Percentiles rank a stretch among this genome's conserved stretches.
Conservation (phyloP, 1,140 invertebrate genomes). For the Brevipalpus yothersi region DNA sequence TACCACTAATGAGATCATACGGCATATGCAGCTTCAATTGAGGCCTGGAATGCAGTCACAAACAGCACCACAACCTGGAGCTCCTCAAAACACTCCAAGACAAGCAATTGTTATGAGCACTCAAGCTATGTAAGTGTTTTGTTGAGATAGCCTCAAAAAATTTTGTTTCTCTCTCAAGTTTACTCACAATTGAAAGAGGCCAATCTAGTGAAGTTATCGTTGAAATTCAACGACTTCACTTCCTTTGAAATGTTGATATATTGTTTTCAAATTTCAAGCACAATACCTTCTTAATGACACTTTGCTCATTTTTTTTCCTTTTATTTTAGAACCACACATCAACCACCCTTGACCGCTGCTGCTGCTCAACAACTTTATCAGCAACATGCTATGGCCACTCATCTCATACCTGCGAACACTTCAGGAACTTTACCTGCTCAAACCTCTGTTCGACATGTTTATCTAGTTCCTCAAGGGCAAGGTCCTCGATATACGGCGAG, state of each 20-base stretch:
- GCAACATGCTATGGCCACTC: neutral
- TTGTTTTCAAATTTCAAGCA: too few relatives aligned
- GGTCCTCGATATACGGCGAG: neutral
- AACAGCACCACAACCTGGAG: neutral
- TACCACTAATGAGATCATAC: neutral
- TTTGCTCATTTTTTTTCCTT: too few relatives aligned
- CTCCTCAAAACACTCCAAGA: neutral
- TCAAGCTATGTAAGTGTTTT: neutral
- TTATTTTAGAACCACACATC: neutral
- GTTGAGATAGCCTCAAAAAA: too few relatives aligned
- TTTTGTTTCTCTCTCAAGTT: too few relatives aligned
- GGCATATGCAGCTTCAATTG: neutral
- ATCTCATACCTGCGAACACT: neutral
- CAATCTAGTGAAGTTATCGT: too few relatives aligned
- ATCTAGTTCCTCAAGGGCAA: neutral
- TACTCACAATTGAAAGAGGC: too few relatives aligned
- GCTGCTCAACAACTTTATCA: neutral
- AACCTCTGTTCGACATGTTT: neutral
- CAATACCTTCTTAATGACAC: too few relatives aligned
- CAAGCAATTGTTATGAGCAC: neutral
- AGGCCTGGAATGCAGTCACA: neutral
- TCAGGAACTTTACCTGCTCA: neutral
- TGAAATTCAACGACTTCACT: too few relatives aligned
- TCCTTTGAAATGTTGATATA: too few relatives aligned
- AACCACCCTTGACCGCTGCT: neutral